phyloP scores from a whole-genome alignment of 2,113 vertebrate species.

The Toxotes jaculatrix region DNA sequence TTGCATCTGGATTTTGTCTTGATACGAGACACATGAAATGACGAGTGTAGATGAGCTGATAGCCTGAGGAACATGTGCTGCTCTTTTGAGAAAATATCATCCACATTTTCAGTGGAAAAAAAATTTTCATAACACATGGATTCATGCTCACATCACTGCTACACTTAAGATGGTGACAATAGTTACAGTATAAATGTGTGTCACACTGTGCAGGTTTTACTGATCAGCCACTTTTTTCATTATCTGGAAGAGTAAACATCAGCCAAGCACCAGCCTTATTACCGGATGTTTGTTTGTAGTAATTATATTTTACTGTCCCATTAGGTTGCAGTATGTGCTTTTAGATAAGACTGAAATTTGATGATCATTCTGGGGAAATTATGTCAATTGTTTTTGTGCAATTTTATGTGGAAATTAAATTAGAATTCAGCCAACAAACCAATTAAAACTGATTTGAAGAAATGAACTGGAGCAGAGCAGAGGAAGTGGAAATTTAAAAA shows the following conservation, averaged over 20 bases:
- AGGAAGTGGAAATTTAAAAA: background rate
- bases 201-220: too few relatives aligned
- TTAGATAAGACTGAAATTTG: background rate
- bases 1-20: too few relatives aligned
- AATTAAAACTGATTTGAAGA: background rate
- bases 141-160: too few relatives aligned
- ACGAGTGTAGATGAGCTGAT: too few relatives aligned
- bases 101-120: too few relatives aligned
- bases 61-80: too few relatives aligned
- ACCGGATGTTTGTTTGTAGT: background rate
- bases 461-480: background rate
- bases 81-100: too few relatives aligned
- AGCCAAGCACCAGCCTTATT: too few relatives aligned
- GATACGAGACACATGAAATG: too few relatives aligned
- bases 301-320: background rate
- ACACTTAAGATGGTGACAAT: background rate
- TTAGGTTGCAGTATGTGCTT: background rate
- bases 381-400: background rate
- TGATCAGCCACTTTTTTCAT: too few relatives aligned
- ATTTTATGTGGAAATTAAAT: background rate
- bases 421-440: background rate
- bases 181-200: background rate
- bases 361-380: background rate
- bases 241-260: too few relatives aligned
- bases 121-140: too few relatives aligned